Conservation (phyloP, 2,797 vertebrate species). For the Catharus ustulatus region DNA sequence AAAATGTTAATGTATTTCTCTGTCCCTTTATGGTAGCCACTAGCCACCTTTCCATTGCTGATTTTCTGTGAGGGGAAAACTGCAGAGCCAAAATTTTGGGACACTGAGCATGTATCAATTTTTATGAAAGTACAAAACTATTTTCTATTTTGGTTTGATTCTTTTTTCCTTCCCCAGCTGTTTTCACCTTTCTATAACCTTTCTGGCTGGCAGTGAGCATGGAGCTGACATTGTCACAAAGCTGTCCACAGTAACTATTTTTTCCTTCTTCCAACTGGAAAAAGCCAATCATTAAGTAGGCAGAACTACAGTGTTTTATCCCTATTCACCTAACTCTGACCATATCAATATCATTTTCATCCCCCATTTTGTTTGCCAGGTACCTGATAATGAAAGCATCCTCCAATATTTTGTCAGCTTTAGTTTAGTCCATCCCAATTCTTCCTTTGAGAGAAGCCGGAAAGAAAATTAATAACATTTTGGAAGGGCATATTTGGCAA, state of each 20-base stretch:
- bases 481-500: background rate
- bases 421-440: background rate
- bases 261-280: background rate
- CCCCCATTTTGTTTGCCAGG: background rate
- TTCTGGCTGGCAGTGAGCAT: background rate
- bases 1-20: background rate
- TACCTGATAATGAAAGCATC: background rate
- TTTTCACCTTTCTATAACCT: background rate
- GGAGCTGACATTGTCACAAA: background rate
- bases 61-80: background rate
- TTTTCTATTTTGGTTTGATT: background rate
- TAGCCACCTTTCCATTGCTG: background rate
- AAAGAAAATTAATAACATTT: background rate
- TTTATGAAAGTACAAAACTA: background rate
- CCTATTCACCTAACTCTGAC: background rate
- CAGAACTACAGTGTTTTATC: background rate
- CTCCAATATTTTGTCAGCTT: background rate
- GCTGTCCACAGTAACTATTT: background rate
- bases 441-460: background rate
- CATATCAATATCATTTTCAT: background rate
- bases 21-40: background rate
- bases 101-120: background rate
- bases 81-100: background rate
- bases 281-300: background rate
- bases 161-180: background rate